Base-by-base conservation (phyloP, 2,797 vertebrate species). In the Helicolenus hilgendorfi region DNA sequence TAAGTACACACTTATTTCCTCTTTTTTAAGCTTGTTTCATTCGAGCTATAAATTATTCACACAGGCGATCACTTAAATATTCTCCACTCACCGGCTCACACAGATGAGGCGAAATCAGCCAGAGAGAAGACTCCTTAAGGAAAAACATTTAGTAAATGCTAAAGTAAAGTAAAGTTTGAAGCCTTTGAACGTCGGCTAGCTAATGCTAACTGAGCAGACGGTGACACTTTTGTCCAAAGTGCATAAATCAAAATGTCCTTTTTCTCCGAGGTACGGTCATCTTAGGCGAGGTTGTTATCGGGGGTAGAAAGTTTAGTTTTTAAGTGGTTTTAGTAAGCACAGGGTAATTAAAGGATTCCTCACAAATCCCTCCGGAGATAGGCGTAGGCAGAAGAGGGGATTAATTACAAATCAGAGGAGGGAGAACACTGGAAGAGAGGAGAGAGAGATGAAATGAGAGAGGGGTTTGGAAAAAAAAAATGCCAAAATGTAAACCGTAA, bases 311-410 rank as follows among this genome's bases (percentile, higher is more conserved):
- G 76, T 68, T 78, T 20, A 24, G 60, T 72, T 89, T 82, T 78
- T 45, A 76, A 81, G 76, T 41, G 38, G 64, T 72, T 89, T 87
- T 9, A 22, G 82, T 62, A 9, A 58, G 60, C n/a, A 60, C 1
- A 1, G 11, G 59, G 83, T 91, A 90, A 92, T 92, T 90, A 86
- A 89, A 92, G 78, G 77, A 79, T 79, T 86, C 60, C 60, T 75
- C 73, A 5, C 68, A 85, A 91, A 91, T 88, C 88, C 83, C 83
- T 31, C 10, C 0, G 2, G 84, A 81, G 75, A 73, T 45, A 31
- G 26, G 31, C 41, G 31, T 41, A 36, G 77, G 81, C 49, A 87
- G 75, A 72, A 22, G 88, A 86, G 74, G 36, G 67, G 84, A 87
- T 86, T 92, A 84, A 85, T 87, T 82, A 82, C 68, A 78, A 80